These are phyloP conservation scores for Neodiprion fabricii DNA, from an alignment of 1,140 invertebrate genomes.

Conservation along the genomic window DNA sequence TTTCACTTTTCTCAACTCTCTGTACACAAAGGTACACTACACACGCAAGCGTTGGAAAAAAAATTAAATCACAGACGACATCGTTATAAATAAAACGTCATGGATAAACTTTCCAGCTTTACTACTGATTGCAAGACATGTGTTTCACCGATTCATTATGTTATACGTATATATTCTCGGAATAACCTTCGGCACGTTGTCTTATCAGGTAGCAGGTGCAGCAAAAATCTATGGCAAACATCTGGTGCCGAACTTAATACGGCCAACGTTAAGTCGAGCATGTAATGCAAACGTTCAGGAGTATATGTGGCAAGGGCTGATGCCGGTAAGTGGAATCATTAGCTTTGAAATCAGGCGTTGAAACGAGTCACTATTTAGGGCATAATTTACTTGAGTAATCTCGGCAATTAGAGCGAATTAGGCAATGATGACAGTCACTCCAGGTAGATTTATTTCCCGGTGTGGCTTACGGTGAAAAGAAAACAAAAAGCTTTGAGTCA, in stretches of 20 bases:
- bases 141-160: no score
- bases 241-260: not conserved
- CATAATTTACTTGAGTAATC: slow-evolving; percentile 54
- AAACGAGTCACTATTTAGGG: slow-evolving; percentile 44
- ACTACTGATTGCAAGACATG: no score
- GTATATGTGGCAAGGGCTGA: not conserved
- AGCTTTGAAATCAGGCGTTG: slow-evolving; percentile 20
- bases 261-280: not conserved
- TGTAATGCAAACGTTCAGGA: not conserved
- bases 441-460: not conserved
- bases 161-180: no score
- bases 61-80: no score
- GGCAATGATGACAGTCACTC: slow-evolving; percentile 48
- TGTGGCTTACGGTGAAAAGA: not conserved
- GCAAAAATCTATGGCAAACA: not conserved
- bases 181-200: not conserved
- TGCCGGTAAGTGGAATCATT: slow-evolving; percentile 22
- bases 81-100: no score
- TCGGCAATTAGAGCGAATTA: slow-evolving; percentile 55
- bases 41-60: no score
- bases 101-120: no score
- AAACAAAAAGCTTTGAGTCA: no score
- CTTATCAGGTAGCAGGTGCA: not conserved
- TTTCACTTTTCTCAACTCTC: not conserved
- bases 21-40: no score